Percentiles rank a stretch among this genome's conserved stretches.
These are phyloP conservation scores for Zalophus californianus DNA, from an alignment of 2,797 vertebrate species.

Conservation along the genomic window DNA sequence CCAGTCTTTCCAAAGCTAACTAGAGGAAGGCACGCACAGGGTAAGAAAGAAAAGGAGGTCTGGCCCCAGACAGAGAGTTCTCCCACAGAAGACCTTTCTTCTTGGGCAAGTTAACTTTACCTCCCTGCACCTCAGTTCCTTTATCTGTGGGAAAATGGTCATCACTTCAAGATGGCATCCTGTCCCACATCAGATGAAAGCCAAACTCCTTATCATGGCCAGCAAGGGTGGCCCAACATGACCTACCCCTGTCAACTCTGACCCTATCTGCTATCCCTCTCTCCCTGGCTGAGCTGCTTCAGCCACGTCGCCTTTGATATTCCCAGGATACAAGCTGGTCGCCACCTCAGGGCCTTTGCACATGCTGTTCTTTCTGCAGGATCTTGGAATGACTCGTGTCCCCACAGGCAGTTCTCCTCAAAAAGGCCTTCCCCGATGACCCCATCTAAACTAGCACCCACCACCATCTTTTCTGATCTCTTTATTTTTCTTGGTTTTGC, in stretches of 20 bases:
- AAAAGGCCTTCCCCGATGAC: not conserved
- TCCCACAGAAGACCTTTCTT: not conserved
- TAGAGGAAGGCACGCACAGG: not conserved
- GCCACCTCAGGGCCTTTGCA: not conserved
- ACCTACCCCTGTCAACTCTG: not conserved
- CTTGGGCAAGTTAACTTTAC: not conserved
- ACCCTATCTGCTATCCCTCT: not conserved
- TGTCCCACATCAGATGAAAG: not conserved
- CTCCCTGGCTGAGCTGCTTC: not conserved
- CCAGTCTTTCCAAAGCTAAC: constrained; percentile 6
- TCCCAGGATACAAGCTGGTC: not conserved
- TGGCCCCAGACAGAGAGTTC: not conserved
- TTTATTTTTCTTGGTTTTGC: not conserved
- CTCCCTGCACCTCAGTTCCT: not conserved
- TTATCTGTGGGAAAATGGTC: not conserved
- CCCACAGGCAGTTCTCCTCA: not conserved
- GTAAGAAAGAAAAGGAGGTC: not conserved
- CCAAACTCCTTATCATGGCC: not conserved
- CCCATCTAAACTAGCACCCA: not conserved
- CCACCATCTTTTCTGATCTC: not conserved
- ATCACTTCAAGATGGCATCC: not conserved
- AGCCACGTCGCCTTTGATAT: not conserved
- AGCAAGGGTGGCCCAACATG: not conserved
- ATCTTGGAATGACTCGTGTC: not conserved
- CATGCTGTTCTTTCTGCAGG: not conserved